Percentiles rank a stretch among this genome's conserved stretches.
Conservation (phyloP, 2,888 invertebrate species). For the Dioctria linearis region DNA sequence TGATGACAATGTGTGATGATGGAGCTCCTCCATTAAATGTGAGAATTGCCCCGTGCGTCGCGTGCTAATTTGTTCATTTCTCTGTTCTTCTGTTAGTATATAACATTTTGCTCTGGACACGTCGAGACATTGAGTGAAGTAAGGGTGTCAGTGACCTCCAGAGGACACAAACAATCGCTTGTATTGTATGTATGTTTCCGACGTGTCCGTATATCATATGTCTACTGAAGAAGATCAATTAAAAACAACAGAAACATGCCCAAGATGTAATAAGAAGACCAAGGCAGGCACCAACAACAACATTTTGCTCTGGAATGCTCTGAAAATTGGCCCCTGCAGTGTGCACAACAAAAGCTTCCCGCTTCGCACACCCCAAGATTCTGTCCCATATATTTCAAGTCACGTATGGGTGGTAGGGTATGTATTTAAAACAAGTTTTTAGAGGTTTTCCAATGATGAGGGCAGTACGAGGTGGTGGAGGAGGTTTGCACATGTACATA, state of each 20-base stretch:
- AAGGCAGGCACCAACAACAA: not conserved
- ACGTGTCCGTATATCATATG: no score
- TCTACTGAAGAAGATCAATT: not conserved
- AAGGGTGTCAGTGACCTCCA: constrained; percentile 11
- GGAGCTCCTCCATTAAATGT: not conserved
- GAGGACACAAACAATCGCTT: not conserved
- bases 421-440: constrained; percentile 17
- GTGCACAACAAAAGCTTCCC: not conserved
- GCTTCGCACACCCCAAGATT: not conserved
- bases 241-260: not conserved
- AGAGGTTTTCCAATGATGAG: constrained; percentile 12
- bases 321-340: constrained; percentile 24
- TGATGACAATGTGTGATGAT: not conserved
- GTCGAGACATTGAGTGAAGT: not conserved
- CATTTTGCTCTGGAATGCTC: not conserved
- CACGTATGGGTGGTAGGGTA: constrained; percentile 4
- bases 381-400: not conserved
- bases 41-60: not conserved
- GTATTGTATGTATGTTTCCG: not conserved
- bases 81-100: not conserved
- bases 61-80: constrained; percentile 13
- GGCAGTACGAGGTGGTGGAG: not conserved
- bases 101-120: not conserved
- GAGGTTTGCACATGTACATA: not conserved
- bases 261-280: not conserved